Evolutionary conservation across 2,888 invertebrate genomes (phyloP).

Genomic region (Leptarthrus brevirostris): DNA sequence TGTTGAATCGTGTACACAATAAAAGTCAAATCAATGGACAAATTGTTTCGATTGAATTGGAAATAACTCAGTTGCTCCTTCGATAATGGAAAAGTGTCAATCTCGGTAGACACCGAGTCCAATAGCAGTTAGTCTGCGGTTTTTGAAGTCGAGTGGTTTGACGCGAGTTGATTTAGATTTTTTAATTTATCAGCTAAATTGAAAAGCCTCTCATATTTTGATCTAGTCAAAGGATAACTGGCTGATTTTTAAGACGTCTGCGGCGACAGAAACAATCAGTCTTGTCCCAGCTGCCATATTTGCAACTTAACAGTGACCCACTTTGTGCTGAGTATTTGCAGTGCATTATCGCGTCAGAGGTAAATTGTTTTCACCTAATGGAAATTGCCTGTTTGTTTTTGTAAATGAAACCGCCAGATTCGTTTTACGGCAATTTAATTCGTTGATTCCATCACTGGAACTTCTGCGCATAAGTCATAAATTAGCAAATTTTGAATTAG

Average conservation of each 20-base stretch:
- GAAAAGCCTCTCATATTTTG: no score
- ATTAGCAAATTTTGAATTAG: conserved; percentile 22
- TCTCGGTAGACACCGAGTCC: not conserved
- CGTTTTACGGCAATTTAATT: conserved; percentile 31
- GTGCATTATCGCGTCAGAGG: conserved; percentile 4
- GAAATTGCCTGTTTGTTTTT: conserved; percentile 22
- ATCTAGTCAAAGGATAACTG: no score
- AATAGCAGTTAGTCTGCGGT: not conserved
- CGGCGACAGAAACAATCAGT: not conserved
- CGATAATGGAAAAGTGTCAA: conserved; percentile 30
- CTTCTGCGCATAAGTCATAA: conserved; percentile 13
- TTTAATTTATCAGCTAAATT: no score
- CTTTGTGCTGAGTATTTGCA: not conserved
- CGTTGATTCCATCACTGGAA: conserved; percentile 3
- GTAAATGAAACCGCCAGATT: conserved; percentile 12
- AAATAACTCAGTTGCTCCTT: not conserved
- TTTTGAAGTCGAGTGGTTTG: not conserved
- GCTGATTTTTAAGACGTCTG: not conserved
- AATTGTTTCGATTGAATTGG: not conserved
- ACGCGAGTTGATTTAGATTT: not conserved
- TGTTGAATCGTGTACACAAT: not conserved
- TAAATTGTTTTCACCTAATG: conserved; percentile 29
- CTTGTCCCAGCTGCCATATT: not conserved
- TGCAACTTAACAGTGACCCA: conserved; percentile 17
- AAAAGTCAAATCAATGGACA: conserved; percentile 20